These are phyloP conservation scores for Trichechus manatus DNA, from an alignment of 2,113 vertebrate genomes.

Conservation along the genomic window DNA sequence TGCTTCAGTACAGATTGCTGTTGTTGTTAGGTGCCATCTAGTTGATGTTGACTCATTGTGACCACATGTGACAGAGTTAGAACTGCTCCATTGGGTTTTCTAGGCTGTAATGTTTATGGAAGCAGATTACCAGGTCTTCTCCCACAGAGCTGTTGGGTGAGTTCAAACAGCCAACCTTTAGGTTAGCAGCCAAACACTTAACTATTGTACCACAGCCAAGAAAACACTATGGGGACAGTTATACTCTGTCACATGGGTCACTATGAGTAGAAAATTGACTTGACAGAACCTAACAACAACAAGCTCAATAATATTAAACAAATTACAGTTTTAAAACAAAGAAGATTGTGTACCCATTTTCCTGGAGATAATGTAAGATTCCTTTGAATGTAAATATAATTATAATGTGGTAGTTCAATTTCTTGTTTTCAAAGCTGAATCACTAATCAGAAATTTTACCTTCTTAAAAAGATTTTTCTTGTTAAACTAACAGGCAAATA, in stretches of 20 bases:
- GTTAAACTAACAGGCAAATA: background rate
- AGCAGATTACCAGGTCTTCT: background rate
- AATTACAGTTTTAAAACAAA: constrained; percentile 4
- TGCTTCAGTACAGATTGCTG: background rate
- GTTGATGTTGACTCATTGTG: background rate
- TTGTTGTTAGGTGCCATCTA: background rate
- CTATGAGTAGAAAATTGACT: background rate
- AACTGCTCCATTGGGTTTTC: background rate
- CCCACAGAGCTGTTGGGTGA: background rate
- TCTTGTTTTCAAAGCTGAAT: background rate
- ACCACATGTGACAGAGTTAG: background rate
- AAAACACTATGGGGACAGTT: background rate
- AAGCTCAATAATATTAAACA: background rate
- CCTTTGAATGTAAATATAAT: background rate
- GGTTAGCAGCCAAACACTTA: background rate
- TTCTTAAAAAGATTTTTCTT: background rate
- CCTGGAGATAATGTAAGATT: background rate
- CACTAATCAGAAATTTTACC: background rate
- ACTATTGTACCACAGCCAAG: background rate
- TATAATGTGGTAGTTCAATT: background rate
- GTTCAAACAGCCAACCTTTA: background rate
- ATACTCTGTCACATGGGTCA: background rate
- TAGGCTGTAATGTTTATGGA: background rate
- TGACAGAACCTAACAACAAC: background rate
- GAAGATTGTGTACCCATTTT: background rate